Base-by-base conservation (phyloP, 1,140 invertebrate genomes). In the Berghia stephanieae region DNA sequence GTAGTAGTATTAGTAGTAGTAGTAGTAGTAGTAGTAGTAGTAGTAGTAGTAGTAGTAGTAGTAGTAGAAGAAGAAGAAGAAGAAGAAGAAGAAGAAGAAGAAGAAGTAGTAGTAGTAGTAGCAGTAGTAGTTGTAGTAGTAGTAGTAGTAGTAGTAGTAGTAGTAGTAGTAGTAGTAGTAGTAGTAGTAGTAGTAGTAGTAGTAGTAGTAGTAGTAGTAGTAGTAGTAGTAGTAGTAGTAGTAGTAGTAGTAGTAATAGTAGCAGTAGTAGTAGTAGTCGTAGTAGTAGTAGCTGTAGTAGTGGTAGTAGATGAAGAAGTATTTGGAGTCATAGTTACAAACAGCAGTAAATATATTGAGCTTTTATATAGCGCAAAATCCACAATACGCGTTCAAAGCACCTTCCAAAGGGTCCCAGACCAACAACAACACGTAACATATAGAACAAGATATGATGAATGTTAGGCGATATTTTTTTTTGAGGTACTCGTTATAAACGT, bases 171-270 rank as follows among this genome's bases (percentile, higher is more conserved):
- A n/a, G 46, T 49, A 49, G 46, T 49, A n/a, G 46, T 49, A 49
- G 46, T 49, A n/a, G 46, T 49, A 49, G 46, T 49, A n/a, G 46
- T 49, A 49, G 46, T 49, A n/a, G 46, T 49, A 49, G 46, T 49
- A n/a, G 46, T 49, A 49, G 46, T 49, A n/a, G 46, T 49, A 49
- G 46, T 49, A 49, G 46, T 49, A 49, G 46, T 49, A 49, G 46
- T 49, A 49, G 46, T 49, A 49, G 46, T 49, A 49, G 46, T 49
- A 49, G 46, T 49, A 49, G 46, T 49, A 49, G 46, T 49, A 49
- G 46, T 49, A 49, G 46, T 49, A 49, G 46, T 49, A n/a, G 46
- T 49, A 49, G 46, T 49, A 49, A n/a, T 49, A 49, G 46, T 49
- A 49, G 46, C 46, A 49, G 46, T n/a, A n/a, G n/a, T n/a, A n/a